Evolutionary conservation across 2,113 vertebrate genomes (phyloP).

Genomic region (Microtus oregoni): DNA sequence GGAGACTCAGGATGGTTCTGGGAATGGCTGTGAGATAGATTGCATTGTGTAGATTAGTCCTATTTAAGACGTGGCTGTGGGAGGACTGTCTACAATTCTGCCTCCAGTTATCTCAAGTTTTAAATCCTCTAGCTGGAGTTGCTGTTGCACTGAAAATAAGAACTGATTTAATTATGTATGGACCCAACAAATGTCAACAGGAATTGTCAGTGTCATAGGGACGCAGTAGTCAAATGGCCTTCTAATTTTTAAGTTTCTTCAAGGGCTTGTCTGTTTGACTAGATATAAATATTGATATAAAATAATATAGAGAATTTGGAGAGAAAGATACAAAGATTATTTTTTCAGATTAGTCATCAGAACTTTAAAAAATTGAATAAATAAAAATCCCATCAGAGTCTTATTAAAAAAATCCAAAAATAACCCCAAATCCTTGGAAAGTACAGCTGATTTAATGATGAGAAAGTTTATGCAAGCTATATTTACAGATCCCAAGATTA

Average conservation of each 20-base stretch:
- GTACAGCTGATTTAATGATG: background rate
- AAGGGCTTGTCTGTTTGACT: slow-evolving; percentile 23
- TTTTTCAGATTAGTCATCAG: background rate
- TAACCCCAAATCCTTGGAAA: background rate
- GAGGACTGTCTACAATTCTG: slow-evolving; percentile 11
- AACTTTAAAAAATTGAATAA: background rate
- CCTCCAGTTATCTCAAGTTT: slow-evolving; percentile 38
- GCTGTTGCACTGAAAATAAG: slow-evolving; percentile 20
- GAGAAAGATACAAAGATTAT: background rate
- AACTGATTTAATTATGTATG: slow-evolving; percentile 28
- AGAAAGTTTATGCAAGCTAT: background rate
- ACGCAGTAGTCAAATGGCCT: background rate
- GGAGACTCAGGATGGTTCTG: slow-evolving; percentile 35
- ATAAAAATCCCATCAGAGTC: background rate
- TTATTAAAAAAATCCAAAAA: slow-evolving; percentile 31
- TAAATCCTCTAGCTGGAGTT: background rate
- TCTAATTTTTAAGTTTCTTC: slow-evolving; percentile 49
- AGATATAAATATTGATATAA: background rate
- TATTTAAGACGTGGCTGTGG: slow-evolving; percentile 43
- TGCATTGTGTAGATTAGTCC: slow-evolving; percentile 3
- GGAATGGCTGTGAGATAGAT: slow-evolving; percentile 26
- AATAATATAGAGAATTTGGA: background rate
- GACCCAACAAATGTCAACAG: slow-evolving; percentile 32
- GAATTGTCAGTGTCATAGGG: background rate
- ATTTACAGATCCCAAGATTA: background rate